Percentiles rank a stretch among this genome's conserved stretches.
Conservation (phyloP, 2,797 vertebrate genomes). For the Garrulus glandarius region DNA sequence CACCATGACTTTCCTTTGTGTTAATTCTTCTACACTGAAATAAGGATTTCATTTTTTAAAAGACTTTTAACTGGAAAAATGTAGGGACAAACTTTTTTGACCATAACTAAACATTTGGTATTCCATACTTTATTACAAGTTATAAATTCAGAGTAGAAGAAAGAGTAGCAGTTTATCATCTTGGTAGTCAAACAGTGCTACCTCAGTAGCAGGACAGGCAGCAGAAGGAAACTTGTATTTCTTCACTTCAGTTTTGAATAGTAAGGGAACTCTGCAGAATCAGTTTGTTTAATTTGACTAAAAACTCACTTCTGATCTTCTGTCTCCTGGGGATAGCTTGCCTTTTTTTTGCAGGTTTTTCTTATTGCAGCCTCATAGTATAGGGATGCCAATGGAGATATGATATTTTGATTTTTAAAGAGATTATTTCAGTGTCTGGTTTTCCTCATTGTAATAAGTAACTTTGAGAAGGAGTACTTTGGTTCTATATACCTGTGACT, state of each 20-base stretch:
- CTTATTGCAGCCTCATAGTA: background rate
- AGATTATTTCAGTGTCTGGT: background rate
- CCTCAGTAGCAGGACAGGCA: background rate
- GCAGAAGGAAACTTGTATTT: background rate
- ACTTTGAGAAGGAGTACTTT: background rate
- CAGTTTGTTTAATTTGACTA: background rate
- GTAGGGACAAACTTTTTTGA: background rate
- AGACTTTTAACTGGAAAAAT: background rate
- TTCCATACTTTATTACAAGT: background rate
- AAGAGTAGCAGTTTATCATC: background rate
- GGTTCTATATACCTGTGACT: background rate
- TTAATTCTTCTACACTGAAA: background rate
- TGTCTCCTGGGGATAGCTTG: fast-evolving
- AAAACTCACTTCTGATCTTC: background rate
- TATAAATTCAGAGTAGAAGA: background rate
- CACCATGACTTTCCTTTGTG: background rate
- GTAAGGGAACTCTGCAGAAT: background rate
- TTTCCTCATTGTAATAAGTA: background rate
- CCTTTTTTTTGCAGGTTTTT: background rate
- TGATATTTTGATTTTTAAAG: background rate
- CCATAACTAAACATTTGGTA: background rate
- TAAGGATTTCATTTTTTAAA: background rate
- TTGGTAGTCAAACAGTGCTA: background rate
- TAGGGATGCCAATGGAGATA: background rate
- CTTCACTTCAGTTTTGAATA: background rate